Percentiles rank a stretch among this genome's conserved stretches.
These are phyloP conservation scores for Diuraphis noxia DNA, from an alignment of 1,140 invertebrate species.

Conservation along the genomic window DNA sequence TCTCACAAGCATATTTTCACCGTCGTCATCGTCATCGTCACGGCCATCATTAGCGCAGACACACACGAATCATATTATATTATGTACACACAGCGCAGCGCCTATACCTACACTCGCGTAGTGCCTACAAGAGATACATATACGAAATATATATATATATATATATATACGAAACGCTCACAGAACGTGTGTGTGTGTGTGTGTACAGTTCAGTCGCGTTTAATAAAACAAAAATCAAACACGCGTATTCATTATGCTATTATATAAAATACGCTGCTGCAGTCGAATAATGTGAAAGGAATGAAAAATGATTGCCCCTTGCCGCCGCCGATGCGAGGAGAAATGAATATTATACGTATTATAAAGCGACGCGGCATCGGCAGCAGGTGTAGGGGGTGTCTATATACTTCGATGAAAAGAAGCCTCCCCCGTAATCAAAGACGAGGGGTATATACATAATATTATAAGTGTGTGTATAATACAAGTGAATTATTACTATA, in stretches of 20 bases:
- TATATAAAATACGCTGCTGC: background rate
- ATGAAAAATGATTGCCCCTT: constrained; percentile 50
- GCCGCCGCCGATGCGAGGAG: background rate
- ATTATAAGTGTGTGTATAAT: background rate
- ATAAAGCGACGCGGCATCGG: too few species aligned
- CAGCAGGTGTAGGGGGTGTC: constrained; percentile 39
- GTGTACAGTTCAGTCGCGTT: background rate
- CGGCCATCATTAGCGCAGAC: constrained; percentile 34
- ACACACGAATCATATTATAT: background rate
- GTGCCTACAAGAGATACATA: background rate
- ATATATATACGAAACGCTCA: background rate
- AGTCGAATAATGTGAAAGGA: constrained; percentile 41
- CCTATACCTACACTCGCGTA: background rate
- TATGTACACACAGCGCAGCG: background rate
- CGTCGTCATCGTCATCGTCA: background rate
- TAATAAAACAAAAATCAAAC: constrained; percentile 52
- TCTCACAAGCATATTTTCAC: background rate
- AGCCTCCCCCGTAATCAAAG: constrained; percentile 42
- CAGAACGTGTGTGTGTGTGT: background rate
- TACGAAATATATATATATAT: too few species aligned
- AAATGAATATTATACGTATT: background rate
- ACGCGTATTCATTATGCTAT: constrained; percentile 31
- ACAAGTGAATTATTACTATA: constrained; percentile 37
- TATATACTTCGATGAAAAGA: constrained; percentile 46
- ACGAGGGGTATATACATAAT: background rate